These are phyloP conservation scores for Ormyrus nitidulus DNA, from an alignment of 2,888 invertebrate genomes.

Conservation along the genomic window DNA sequence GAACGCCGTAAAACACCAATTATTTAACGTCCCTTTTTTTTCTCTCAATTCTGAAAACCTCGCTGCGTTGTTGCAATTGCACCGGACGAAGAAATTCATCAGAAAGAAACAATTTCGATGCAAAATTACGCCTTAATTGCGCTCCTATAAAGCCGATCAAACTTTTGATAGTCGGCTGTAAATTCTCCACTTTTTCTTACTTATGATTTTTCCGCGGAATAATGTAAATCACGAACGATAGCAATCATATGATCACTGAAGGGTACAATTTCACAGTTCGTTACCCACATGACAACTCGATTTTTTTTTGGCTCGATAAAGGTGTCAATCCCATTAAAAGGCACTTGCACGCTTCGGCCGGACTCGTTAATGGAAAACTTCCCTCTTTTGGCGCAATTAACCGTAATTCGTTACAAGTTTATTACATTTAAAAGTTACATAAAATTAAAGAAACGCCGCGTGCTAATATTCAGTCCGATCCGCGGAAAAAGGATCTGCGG, in stretches of 20 bases:
- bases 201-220: slow-evolving; percentile 13
- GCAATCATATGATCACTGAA: slow-evolving; percentile 5
- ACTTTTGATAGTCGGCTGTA: background rate
- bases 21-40: background rate
- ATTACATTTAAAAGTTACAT: no score
- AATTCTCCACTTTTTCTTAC: slow-evolving; percentile 3
- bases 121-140: background rate
- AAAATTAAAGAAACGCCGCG: no score
- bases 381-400: no score
- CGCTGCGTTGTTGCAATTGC: no score
- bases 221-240: slow-evolving; percentile 15
- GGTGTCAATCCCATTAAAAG: slow-evolving; percentile 3
- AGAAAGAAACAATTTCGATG: background rate
- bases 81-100: no score
- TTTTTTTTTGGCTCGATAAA: background rate
- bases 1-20: no score
- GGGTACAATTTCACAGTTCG: slow-evolving; percentile 42
- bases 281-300: slow-evolving; percentile 27
- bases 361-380: no score
- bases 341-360: no score
- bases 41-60: no score
- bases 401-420: no score
- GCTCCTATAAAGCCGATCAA: slow-evolving; percentile 12
- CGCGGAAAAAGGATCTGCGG: no score
- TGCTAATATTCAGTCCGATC: no score